phyloP scores from a whole-genome alignment of 2,888 invertebrate species.

The Sericinus montela region DNA sequence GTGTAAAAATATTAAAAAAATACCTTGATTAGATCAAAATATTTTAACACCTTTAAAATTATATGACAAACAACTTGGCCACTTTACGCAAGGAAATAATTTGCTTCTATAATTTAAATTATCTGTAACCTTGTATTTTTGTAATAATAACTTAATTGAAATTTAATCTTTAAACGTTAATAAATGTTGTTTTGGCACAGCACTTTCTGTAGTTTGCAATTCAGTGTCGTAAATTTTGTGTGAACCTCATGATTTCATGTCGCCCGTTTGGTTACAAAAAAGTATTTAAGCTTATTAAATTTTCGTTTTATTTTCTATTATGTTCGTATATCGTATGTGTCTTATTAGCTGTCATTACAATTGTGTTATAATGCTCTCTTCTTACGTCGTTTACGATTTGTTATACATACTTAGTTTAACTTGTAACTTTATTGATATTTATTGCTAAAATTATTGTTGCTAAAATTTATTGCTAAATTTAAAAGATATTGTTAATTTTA shows the following conservation, averaged over 20 bases:
- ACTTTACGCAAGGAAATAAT: conserved; percentile 8
- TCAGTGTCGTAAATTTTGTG: conserved; percentile 73
- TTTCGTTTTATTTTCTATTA: conserved; percentile 53
- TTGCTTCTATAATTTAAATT: conserved; percentile 15
- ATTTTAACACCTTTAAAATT: not conserved
- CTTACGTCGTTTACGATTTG: conserved; percentile 55
- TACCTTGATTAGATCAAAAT: too few species aligned
- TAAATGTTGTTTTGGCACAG: conserved; percentile 61
- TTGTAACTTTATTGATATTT: too few species aligned
- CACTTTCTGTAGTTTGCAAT: conserved; percentile 70
- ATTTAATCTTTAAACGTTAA: conserved; percentile 15
- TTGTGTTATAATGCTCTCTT: conserved; percentile 66
- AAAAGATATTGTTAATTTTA: too few species aligned
- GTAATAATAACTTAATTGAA: not conserved
- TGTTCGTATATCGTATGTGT: conserved; percentile 69
- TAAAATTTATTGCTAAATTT: too few species aligned
- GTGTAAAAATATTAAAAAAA: too few species aligned
- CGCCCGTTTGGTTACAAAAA: conserved; percentile 23
- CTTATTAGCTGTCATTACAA: conserved; percentile 71
- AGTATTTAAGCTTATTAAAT: conserved; percentile 55
- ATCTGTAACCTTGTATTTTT: conserved; percentile 3
- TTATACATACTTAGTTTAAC: not conserved
- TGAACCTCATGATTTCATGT: conserved; percentile 53
- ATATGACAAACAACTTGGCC: not conserved
- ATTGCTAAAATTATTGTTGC: too few species aligned